Conservation (phyloP, 2,888 invertebrate genomes). For the Archips crataeganus region DNA sequence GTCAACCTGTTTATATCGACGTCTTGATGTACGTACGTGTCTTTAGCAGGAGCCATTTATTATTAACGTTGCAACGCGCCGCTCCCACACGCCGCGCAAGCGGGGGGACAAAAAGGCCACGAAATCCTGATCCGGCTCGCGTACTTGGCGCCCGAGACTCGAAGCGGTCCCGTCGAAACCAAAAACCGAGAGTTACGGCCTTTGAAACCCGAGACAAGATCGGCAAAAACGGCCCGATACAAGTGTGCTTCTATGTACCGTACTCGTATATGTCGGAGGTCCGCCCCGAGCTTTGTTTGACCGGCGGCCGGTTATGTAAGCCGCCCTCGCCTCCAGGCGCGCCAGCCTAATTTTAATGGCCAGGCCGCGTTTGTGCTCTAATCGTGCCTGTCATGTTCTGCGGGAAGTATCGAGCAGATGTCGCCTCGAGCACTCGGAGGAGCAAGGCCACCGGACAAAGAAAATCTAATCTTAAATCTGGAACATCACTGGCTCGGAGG, state of each 20-base stretch:
- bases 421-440: not conserved
- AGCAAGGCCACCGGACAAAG: not conserved
- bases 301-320: slow-evolving; percentile 17
- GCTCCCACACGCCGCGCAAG: slow-evolving; percentile 24
- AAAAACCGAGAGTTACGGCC: slow-evolving; percentile 19
- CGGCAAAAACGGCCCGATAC: slow-evolving; percentile 18
- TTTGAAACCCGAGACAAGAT: slow-evolving; percentile 24
- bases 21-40: slow-evolving; percentile 7
- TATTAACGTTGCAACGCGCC: slow-evolving; percentile 27
- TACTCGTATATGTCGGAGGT: not conserved
- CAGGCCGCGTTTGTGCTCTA: slow-evolving; percentile 24
- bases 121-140: slow-evolving; percentile 10
- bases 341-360: slow-evolving; percentile 25
- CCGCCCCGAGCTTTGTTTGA: slow-evolving; percentile 22
- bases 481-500: not conserved
- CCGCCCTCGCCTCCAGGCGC: slow-evolving; percentile 13
- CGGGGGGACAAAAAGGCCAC: slow-evolving; percentile 23
- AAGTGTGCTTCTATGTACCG: slow-evolving; percentile 10
- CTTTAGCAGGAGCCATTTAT: slow-evolving; percentile 21
- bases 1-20: slow-evolving; percentile 21
- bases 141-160: not conserved
- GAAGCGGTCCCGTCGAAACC: slow-evolving; percentile 13
- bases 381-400: slow-evolving; percentile 17
- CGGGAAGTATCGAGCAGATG: slow-evolving; percentile 4
- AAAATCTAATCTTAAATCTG: not conserved